These are phyloP conservation scores for Halichoeres trimaculatus DNA, from an alignment of 2,113 vertebrate genomes.

Conservation along the genomic window DNA sequence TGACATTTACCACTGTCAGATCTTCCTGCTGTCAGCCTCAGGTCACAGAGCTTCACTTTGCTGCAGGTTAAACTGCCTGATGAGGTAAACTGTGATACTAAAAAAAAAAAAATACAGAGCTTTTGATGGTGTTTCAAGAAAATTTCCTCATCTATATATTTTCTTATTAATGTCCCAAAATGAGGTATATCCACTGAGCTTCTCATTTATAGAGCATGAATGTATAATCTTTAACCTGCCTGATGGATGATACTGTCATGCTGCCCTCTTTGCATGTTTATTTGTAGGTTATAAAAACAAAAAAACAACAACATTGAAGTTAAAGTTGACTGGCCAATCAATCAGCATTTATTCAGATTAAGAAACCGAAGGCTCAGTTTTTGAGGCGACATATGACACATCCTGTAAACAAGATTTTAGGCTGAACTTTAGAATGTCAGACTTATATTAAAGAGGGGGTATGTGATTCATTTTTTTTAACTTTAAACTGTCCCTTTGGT, in stretches of 20 bases:
- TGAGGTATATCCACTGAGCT: background rate
- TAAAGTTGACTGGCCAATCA: background rate
- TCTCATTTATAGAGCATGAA: background rate
- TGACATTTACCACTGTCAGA: conserved; percentile 31
- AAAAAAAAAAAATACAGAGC: too few species aligned
- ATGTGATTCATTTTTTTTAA: too few species aligned
- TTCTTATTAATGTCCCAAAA: too few species aligned
- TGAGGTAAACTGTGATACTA: background rate
- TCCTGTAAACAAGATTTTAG: too few species aligned
- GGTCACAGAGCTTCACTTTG: conserved; percentile 1
- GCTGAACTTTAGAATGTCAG: too few species aligned
- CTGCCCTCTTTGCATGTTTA: background rate
- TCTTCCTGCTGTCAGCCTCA: conserved; percentile 47
- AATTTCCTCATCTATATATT: too few species aligned
- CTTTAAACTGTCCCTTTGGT: too few species aligned
- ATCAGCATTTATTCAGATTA: too few species aligned
- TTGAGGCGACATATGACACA: too few species aligned
- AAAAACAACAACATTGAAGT: background rate
- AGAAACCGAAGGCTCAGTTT: too few species aligned
- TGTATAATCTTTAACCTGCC: background rate
- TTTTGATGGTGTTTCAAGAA: background rate
- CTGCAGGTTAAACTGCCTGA: background rate
- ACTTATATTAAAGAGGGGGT: too few species aligned
- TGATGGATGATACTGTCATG: background rate
- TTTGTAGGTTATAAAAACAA: background rate